phyloP scores from a whole-genome alignment of 1,140 invertebrate species.

The Contarinia nasturtii region DNA sequence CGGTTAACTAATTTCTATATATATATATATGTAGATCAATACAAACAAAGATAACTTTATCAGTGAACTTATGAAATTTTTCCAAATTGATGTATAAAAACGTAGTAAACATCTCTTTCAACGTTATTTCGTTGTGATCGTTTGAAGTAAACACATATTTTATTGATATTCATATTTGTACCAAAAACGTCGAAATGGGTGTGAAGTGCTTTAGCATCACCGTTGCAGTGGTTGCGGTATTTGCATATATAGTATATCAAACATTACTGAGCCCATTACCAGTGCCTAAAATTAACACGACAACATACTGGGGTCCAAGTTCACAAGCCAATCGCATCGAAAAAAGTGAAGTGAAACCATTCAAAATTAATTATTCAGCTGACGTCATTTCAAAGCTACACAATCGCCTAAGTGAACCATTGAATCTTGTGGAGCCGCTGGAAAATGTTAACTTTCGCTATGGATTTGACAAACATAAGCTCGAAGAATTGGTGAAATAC shows the following conservation, averaged over 20 bases:
- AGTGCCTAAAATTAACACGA: constrained; percentile 29
- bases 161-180: no score
- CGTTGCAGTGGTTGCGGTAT: not conserved
- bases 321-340: not conserved
- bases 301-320: constrained; percentile 2
- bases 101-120: no score
- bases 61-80: no score
- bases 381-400: constrained; percentile 35
- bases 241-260: not conserved
- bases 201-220: not conserved
- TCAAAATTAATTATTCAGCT: constrained; percentile 1
- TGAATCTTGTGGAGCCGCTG: constrained; percentile 34
- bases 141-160: no score
- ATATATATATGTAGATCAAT: no score
- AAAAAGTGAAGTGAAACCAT: constrained; percentile 1
- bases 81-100: no score
- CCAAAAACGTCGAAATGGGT: not conserved
- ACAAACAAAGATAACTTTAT: no score
- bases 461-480: constrained; percentile 51
- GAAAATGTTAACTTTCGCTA: constrained; percentile 52
- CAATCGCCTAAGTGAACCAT: constrained; percentile 30
- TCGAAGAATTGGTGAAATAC: constrained; percentile 44
- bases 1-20: no score
- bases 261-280: constrained; percentile 28
- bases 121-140: no score